phyloP scores from a whole-genome alignment of 2,113 vertebrate species.

The Triplophysa dalaica region DNA sequence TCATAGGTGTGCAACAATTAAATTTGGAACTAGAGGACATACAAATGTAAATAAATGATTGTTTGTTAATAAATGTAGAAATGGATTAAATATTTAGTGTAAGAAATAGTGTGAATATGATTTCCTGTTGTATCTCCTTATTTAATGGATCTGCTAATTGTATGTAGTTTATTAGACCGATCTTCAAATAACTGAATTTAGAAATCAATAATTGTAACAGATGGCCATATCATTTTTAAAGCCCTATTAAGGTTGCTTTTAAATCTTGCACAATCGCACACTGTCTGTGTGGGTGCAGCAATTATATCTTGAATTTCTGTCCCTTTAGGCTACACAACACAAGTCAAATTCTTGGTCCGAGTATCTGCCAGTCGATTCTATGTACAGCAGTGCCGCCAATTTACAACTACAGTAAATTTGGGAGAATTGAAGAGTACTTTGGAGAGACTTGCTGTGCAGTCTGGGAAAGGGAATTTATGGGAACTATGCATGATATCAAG shows the following conservation, averaged over 20 bases:
- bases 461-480: neutral
- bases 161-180: neutral
- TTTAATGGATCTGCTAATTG: neutral
- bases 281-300: neutral
- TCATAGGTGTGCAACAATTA: neutral
- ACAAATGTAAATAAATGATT: neutral
- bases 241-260: too few species aligned
- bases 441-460: neutral
- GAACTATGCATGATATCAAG: neutral
- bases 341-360: neutral
- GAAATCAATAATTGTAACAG: neutral
- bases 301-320: neutral
- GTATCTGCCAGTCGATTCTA: neutral
- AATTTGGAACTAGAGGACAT: neutral
- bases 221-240: neutral
- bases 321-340: neutral
- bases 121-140: neutral
- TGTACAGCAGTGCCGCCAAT: neutral
- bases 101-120: too few species aligned
- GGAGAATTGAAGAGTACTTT: neutral
- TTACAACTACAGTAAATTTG: neutral
- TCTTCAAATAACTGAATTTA: neutral
- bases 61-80: too few species aligned
- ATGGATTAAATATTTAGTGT: too few species aligned
- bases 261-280: too few species aligned